Evolutionary conservation across 2,797 vertebrate species (phyloP), one percentile per base, ranked within the genome.

Genomic region (Acipenser transmontanus): DNA sequence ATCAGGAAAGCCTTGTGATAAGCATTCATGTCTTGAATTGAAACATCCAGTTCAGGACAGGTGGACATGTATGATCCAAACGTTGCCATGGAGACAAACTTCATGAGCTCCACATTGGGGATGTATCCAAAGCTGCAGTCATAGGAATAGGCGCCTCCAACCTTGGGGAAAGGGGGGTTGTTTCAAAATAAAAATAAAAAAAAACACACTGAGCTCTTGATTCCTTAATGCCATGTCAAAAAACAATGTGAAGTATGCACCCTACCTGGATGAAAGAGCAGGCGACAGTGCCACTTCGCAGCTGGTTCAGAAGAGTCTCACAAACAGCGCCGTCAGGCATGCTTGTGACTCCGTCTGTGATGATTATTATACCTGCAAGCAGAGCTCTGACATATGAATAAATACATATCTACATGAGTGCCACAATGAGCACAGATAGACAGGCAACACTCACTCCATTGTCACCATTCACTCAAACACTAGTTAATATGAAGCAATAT

Each of bases 81-180:
- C 0, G 96, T 99, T 17, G 97, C 97, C 83, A 97, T 91, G 1
- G 96, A 97, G 0, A 99, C 95, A 83, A 99, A 99, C 84, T 98
- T 98, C 97, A 99, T 99, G 80, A 99, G 80, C 80, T 99, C 97
- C 69, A 99, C 93, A 0, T 99, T 99, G 66, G 97, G 95, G 73
- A 99, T 93, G 0, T 98, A 96, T 63, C 97, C 97, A 74, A 99
- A 98, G 82, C 95, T 98, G 82, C 95, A 98, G 77, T 99, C 96
- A 0, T 98, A 98, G 0, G 96, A 97, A 82, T 97, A 98, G 1
- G 96, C 92, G 7, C 95, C 95, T 0, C 97, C 96, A 62, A 99
- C 97, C 97, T 99, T 34, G 34, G 34, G 34, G 34, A 4, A 34
- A 34, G 34, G 34, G 34, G 34, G 34, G 34, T 34, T 0, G 34